These are phyloP conservation scores for Calephelis nemesis DNA, from an alignment of 1,140 invertebrate genomes.

Conservation along the genomic window DNA sequence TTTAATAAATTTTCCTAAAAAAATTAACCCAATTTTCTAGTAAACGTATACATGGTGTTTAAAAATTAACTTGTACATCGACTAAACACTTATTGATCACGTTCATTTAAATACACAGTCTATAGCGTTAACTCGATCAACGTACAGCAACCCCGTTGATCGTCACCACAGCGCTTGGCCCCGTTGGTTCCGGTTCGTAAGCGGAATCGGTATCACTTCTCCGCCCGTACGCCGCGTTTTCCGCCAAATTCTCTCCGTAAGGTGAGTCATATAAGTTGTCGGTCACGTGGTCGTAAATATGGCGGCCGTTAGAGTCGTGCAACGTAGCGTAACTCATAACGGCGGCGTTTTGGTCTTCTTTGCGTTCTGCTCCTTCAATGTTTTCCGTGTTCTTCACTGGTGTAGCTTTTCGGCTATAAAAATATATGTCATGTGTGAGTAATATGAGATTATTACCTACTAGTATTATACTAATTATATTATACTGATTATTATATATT, in stretches of 20 bases:
- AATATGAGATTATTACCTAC: too few species aligned
- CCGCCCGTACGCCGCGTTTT: constrained; percentile 70
- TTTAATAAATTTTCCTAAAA: background rate
- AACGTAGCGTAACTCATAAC: constrained; percentile 92
- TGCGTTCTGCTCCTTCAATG: constrained; percentile 89
- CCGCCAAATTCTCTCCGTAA: constrained; percentile 77
- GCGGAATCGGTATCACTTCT: constrained; percentile 79
- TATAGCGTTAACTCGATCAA: constrained; percentile 37
- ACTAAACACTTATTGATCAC: constrained; percentile 4
- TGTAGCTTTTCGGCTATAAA: constrained; percentile 83
- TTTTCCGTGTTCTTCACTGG: constrained; percentile 94
- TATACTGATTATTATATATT: too few species aligned
- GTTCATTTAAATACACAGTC: constrained; percentile 3
- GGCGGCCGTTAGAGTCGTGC: constrained; percentile 83
- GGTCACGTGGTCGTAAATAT: constrained; percentile 87
- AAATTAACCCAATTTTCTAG: too few species aligned
- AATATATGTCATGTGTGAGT: background rate
- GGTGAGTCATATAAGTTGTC: constrained; percentile 87
- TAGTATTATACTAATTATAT: too few species aligned
- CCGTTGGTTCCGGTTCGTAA: constrained; percentile 71
- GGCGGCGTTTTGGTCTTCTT: constrained; percentile 90
- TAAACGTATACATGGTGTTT: too few species aligned
- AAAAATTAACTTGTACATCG: constrained; percentile 17
- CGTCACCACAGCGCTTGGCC: constrained; percentile 65
- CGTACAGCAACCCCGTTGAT: constrained; percentile 76